Evolutionary conservation across 2,113 vertebrate genomes (phyloP).

Genomic region (Lota lota): DNA sequence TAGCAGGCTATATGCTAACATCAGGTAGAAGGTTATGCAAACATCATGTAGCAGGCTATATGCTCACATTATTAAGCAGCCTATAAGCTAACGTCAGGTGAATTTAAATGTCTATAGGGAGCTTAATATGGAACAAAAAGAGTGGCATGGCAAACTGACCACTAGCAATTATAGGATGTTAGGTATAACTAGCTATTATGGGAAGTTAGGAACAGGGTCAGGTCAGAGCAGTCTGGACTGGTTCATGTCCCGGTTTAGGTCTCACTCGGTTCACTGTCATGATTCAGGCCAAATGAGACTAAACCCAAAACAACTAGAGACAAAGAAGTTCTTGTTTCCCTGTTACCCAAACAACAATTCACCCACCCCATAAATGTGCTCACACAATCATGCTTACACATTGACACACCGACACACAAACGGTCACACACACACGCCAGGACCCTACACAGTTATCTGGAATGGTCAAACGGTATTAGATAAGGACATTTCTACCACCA

Average conservation of each 20-base stretch:
- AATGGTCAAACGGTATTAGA: slow-evolving; percentile 38
- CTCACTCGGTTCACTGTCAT: slow-evolving; percentile 6
- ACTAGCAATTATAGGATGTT: too few species aligned
- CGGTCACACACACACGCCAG: background rate
- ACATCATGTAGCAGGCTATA: too few species aligned
- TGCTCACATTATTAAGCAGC: too few species aligned
- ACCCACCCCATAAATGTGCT: background rate
- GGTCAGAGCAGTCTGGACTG: background rate
- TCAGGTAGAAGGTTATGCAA: too few species aligned
- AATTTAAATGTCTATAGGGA: too few species aligned
- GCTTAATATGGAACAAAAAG: too few species aligned
- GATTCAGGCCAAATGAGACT: slow-evolving; percentile 21
- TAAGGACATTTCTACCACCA: slow-evolving; percentile 30
- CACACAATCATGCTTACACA: background rate
- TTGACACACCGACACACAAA: background rate
- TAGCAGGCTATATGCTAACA: too few species aligned
- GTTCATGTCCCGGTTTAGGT: slow-evolving; percentile 4
- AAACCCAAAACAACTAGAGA: slow-evolving; percentile 13
- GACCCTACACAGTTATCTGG: slow-evolving; percentile 20
- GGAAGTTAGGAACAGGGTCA: background rate
- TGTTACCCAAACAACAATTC: background rate
- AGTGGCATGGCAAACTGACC: too few species aligned
- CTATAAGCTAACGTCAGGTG: too few species aligned
- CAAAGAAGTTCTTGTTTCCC: slow-evolving; percentile 48
- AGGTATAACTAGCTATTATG: background rate